Evolutionary conservation across 2,888 invertebrate species (phyloP).

Genomic region (Drosophila formosana): DNA sequence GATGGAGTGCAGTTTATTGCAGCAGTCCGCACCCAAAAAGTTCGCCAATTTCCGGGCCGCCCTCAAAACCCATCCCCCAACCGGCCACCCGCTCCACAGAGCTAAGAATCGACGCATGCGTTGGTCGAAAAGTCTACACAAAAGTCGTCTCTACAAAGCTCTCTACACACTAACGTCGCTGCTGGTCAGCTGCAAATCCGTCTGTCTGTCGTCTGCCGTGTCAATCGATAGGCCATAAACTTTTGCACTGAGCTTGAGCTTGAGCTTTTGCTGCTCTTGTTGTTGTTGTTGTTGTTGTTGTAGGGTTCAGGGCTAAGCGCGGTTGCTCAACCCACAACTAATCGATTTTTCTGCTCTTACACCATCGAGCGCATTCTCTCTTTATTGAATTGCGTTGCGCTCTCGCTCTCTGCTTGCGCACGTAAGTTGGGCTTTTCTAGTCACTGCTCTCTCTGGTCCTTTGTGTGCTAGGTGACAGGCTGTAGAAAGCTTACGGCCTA

Average conservation of each 20-base stretch:
- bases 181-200: conserved; percentile 55
- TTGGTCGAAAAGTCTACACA: conserved; percentile 21
- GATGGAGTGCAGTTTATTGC: conserved; percentile 45
- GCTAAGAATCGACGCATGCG: conserved; percentile 58
- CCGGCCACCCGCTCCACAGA: too few relatives aligned
- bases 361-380: conserved; percentile 12
- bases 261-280: conserved; percentile 32
- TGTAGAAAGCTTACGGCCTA: conserved; percentile 55
- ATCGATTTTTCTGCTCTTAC: conserved; percentile 50
- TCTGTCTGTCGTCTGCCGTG: conserved; percentile 5
- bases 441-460: conserved; percentile 48
- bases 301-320: conserved; percentile 72
- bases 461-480: conserved; percentile 36
- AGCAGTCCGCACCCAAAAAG: conserved; percentile 65
- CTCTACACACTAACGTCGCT: conserved; percentile 27
- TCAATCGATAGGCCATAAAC: conserved; percentile 57
- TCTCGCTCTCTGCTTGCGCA: conserved; percentile 21
- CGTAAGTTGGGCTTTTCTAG: conserved; percentile 25
- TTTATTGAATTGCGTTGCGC: conserved; percentile 1
- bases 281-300: background rate
- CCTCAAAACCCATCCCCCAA: conserved; percentile 30
- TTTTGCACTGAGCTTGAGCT: conserved; percentile 46
- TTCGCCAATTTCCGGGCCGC: conserved; percentile 59
- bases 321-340: conserved; percentile 67
- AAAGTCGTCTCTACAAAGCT: conserved; percentile 26